Base-by-base conservation (phyloP, 2,888 invertebrate genomes). In the Caradrina clavipalpis region DNA sequence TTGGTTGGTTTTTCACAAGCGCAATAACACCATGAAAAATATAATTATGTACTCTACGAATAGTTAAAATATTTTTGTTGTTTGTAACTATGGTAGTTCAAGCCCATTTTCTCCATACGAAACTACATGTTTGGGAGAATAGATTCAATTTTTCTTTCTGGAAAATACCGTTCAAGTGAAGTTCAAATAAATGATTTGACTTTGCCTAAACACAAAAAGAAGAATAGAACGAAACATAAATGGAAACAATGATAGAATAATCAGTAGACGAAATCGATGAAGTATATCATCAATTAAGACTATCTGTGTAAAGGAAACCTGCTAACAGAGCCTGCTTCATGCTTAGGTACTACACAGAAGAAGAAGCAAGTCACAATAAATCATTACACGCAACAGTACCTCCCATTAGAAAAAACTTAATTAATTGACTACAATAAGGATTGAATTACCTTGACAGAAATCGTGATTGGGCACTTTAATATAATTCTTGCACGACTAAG, bases 401-500 rank as follows among this genome's bases (percentile, higher is more conserved):
- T 51, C 7, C n/a, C 21, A 50, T 59, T 19, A 59, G 21, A 65
- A 22, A 62, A 22, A 45, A 73, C 22, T 49, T 8, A 45, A 49
- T 53, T 67, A 67, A 72, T 50, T 58, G 21, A 54, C 58, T 50
- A 17, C 17, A 73, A 78, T 49, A 54, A 47, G 21, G 50, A 26
- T 78, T 78, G 56, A 72, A 62, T 61, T 53, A 49, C n/a, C 61
- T 78, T 45, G 50, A 47, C 51, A 51, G 26, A 11, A 55, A 61
- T 51, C 51, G 39, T 61, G 78, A 56, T 73, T 39, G 26, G 77
- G 31, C 19, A 57, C 15, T 72, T 53, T 1, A 61, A 19, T 49
- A 55, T 45, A 11, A n/a, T 56, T 72, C 53, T 57, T 61, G 42
- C 17, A 47, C n/a, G 31, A 10, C 49, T 51, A 31, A 59, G 39